These are phyloP conservation scores for Sitodiplosis mosellana DNA, from an alignment of 1,140 invertebrate species.

Conservation along the genomic window DNA sequence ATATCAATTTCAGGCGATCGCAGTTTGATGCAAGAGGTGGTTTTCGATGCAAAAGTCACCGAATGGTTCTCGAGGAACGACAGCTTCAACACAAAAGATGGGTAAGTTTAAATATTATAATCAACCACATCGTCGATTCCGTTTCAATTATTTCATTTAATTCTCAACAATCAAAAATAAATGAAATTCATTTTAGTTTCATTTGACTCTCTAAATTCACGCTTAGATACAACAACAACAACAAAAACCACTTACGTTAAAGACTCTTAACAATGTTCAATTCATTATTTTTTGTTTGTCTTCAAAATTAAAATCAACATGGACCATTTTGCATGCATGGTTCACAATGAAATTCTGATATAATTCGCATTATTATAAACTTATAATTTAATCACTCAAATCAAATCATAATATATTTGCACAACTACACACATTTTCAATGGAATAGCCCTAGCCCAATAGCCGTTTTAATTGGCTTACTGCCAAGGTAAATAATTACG, in stretches of 20 bases:
- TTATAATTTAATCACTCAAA: neutral
- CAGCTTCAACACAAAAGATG: constrained; percentile 44
- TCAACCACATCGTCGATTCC: too few relatives aligned
- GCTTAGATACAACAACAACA: neutral
- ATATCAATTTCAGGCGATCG: constrained; percentile 51
- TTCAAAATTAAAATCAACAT: too few relatives aligned
- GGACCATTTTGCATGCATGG: too few relatives aligned
- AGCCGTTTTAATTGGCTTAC: constrained; percentile 60
- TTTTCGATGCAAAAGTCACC: constrained; percentile 74
- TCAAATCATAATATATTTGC: neutral
- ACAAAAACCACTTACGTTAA: too few relatives aligned
- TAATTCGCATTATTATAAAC: neutral
- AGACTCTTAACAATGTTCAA: too few relatives aligned
- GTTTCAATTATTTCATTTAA: too few relatives aligned
- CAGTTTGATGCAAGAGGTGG: constrained; percentile 59
- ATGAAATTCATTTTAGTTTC: constrained; percentile 1
- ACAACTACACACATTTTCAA: constrained; percentile 5
- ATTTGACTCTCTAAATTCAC: neutral
- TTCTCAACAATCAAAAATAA: too few relatives aligned
- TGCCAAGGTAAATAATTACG: constrained; percentile 58
- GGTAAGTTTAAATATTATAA: neutral
- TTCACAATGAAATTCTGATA: too few relatives aligned
- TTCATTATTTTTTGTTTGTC: too few relatives aligned
- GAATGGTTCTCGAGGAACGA: constrained; percentile 62
- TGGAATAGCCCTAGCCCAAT: constrained; percentile 44